A percentile compares a stretch with the other conserved stretches of the same genome.
Conservation (phyloP, 2,888 invertebrate species). For the Epistrophella euchroma region DNA sequence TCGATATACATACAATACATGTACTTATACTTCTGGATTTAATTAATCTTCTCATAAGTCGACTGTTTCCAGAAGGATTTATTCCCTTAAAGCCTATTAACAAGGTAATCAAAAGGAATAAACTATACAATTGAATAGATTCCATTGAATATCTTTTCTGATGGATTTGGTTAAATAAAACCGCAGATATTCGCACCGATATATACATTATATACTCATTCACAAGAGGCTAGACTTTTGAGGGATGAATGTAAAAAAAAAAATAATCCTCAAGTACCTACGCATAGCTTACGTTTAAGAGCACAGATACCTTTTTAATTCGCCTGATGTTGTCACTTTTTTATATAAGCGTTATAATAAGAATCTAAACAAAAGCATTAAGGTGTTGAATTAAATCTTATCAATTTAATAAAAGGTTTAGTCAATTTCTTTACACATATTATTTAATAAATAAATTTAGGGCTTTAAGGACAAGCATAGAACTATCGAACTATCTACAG, state of each 20-base stretch:
- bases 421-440: neutral
- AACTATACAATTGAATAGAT: conserved; percentile 59
- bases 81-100: conserved; percentile 65
- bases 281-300: conserved; percentile 31
- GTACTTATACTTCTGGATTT: conserved; percentile 37
- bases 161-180: conserved; percentile 60
- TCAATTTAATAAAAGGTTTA: conserved; percentile 19
- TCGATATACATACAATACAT: no score
- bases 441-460: neutral
- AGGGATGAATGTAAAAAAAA: conserved; percentile 54
- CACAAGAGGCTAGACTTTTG: conserved; percentile 36
- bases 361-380: conserved; percentile 51
- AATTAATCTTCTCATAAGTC: conserved; percentile 69
- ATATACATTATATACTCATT: neutral
- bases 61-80: conserved; percentile 42
- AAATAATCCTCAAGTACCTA: conserved; percentile 46
- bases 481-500: no score
- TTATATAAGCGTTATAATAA: conserved; percentile 22
- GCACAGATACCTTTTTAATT: conserved; percentile 35
- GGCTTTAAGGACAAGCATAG: neutral
- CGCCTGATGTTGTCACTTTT: conserved; percentile 39
- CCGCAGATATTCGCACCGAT: conserved; percentile 68
- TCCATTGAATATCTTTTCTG: conserved; percentile 46
- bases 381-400: conserved; percentile 38
- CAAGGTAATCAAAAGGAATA: conserved; percentile 29